phyloP scores from a whole-genome alignment of 2,888 invertebrate genomes.

The Nemoura dubitans region DNA sequence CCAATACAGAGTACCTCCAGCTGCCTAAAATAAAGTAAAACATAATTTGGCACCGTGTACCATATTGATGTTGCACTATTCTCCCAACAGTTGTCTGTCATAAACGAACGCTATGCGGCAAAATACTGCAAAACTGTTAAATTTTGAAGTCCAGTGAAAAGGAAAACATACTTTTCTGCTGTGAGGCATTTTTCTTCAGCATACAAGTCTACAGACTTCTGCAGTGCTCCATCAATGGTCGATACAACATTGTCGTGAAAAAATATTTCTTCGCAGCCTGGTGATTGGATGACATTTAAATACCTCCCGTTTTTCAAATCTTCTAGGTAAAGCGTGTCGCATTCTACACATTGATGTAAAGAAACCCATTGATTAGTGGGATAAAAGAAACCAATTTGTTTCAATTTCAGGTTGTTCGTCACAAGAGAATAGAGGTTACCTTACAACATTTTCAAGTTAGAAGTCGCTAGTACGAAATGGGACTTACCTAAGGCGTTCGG shows the following conservation, averaged over 20 bases:
- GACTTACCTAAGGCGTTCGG: neutral
- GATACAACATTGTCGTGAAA: neutral
- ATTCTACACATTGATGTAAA: neutral
- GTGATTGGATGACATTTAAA: conserved; percentile 23
- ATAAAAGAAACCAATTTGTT: no score
- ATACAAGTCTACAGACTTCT: conserved; percentile 29
- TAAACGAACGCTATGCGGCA: no score
- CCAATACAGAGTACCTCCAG: conserved; percentile 44
- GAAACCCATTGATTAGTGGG: no score
- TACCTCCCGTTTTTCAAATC: conserved; percentile 33
- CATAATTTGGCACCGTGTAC: neutral
- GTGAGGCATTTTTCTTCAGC: conserved; percentile 26
- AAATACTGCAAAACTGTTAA: no score
- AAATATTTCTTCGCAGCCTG: conserved; percentile 39
- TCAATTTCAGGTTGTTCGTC: no score
- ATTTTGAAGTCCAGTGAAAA: neutral
- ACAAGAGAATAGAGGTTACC: neutral
- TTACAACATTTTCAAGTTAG: neutral
- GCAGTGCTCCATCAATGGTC: conserved; percentile 16
- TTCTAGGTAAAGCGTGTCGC: neutral
- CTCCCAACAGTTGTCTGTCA: no score
- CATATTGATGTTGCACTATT: neutral
- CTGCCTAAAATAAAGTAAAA: conserved; percentile 30
- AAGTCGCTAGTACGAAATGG: neutral
- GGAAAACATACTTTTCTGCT: conserved; percentile 26